Percentiles rank a stretch among this genome's conserved stretches.
Conservation (phyloP, 2,888 invertebrate species). For the Leucania comma region DNA sequence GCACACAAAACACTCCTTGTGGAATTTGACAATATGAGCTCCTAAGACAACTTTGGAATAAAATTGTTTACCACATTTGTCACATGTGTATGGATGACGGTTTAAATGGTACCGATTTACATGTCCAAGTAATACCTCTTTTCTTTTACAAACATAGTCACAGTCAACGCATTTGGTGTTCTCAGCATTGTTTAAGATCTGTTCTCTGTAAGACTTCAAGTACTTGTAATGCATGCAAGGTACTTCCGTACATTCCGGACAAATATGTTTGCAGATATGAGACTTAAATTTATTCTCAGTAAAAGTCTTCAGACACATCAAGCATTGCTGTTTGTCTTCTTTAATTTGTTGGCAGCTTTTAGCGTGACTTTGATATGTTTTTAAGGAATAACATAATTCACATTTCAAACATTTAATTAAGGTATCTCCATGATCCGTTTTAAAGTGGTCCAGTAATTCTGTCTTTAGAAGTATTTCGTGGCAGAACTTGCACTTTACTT, state of each 20-base stretch:
- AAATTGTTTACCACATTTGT: constrained; percentile 74
- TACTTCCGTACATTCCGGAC: constrained; percentile 71
- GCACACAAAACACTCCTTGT: constrained; percentile 70
- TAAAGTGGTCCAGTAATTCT: constrained; percentile 37
- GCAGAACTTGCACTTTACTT: constrained; percentile 46
- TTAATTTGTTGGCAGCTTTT: constrained; percentile 12
- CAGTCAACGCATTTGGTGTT: constrained; percentile 75
- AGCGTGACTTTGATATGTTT: constrained; percentile 26
- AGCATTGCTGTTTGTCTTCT: constrained; percentile 62
- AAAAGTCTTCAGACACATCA: constrained; percentile 73
- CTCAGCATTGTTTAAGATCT: constrained; percentile 66
- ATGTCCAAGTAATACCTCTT: constrained; percentile 74
- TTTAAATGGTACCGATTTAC: constrained; percentile 77
- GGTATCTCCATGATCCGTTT: constrained; percentile 24
- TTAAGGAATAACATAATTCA: constrained; percentile 21
- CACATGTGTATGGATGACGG: constrained; percentile 76
- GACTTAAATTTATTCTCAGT: constrained; percentile 60
- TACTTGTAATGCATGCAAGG: constrained; percentile 78
- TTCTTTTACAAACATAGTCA: constrained; percentile 73
- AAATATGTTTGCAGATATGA: constrained; percentile 74
- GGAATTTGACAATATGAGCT: constrained; percentile 71
- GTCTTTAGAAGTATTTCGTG: constrained; percentile 24
- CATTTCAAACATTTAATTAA: constrained; percentile 43
- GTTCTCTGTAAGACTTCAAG: constrained; percentile 73
- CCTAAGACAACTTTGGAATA: constrained; percentile 72